phyloP scores from a whole-genome alignment of 2,797 vertebrate species.

The Botia almorhae region DNA sequence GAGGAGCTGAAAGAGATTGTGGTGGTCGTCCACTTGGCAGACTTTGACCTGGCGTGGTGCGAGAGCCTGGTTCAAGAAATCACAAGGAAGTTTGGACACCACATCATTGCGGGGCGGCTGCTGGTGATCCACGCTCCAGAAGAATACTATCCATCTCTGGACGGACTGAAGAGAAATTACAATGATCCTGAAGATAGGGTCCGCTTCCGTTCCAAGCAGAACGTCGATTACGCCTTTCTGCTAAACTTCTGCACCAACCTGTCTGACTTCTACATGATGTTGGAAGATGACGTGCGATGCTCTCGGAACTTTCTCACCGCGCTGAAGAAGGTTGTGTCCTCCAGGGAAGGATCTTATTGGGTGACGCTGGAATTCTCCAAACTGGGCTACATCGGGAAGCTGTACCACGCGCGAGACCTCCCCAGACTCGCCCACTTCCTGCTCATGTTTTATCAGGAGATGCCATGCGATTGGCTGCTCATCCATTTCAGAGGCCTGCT shows the following conservation, averaged over 20 bases:
- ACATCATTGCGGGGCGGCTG: slow-evolving; percentile 93
- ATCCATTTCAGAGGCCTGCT: slow-evolving; percentile 93
- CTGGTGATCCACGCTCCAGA: slow-evolving; percentile 93
- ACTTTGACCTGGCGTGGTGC: slow-evolving; percentile 92
- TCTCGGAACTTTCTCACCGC: slow-evolving; percentile 94
- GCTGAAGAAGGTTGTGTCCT: slow-evolving; percentile 95
- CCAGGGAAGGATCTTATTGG: slow-evolving; percentile 94
- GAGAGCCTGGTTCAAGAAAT: slow-evolving; percentile 92
- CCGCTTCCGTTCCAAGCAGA: slow-evolving; percentile 97
- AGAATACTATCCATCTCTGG: slow-evolving; percentile 90
- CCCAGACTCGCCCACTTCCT: slow-evolving; percentile 94
- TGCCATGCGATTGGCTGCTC: slow-evolving; percentile 98
- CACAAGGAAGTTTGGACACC: slow-evolving; percentile 94
- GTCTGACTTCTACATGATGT: slow-evolving; percentile 96
- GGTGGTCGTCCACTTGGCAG: slow-evolving; percentile 94
- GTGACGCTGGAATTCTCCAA: slow-evolving; percentile 99
- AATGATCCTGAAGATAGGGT: slow-evolving; percentile 96
- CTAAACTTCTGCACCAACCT: slow-evolving; percentile 97
- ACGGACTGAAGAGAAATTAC: slow-evolving; percentile 98
- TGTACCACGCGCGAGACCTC: slow-evolving; percentile 95
- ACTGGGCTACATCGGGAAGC: slow-evolving; percentile 96
- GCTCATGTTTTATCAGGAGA: slow-evolving; percentile 99
- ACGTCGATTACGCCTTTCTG: slow-evolving; percentile 96
- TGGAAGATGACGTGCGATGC: slow-evolving; percentile 96
- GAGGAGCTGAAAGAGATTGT: slow-evolving; percentile 97